phyloP scores from a whole-genome alignment of 1,140 invertebrate genomes.

The Sycobia sp. region DNA sequence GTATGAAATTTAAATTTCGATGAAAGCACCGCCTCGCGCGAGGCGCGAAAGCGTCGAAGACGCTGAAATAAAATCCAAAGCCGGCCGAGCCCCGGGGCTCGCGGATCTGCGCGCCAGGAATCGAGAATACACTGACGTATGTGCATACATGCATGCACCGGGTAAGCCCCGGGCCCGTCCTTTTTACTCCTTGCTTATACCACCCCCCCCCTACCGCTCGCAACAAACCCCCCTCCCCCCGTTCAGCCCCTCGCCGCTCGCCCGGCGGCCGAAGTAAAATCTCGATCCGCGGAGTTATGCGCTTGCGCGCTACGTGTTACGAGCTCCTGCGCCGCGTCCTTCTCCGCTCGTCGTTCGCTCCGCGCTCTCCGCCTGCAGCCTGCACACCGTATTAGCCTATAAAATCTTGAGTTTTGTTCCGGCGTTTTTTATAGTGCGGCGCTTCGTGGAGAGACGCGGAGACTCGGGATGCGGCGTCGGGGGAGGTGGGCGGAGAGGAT shows the following conservation, averaged over 20 bases:
- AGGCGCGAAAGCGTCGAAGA: constrained; percentile 23
- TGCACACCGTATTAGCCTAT: constrained; percentile 48
- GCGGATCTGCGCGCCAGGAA: too few species aligned
- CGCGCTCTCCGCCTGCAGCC: neutral
- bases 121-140: too few species aligned
- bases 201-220: too few species aligned
- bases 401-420: constrained; percentile 52
- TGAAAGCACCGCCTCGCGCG: constrained; percentile 31
- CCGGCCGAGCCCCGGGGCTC: constrained; percentile 12
- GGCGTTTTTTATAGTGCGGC: constrained; percentile 36
- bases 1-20: constrained; percentile 44
- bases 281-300: constrained; percentile 43
- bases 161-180: neutral
- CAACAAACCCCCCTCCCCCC: neutral
- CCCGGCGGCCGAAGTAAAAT: constrained; percentile 43
- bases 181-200: neutral
- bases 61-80: constrained; percentile 42
- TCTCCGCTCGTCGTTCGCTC: constrained; percentile 22
- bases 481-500: neutral
- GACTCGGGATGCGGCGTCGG: too few species aligned
- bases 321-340: constrained; percentile 7
- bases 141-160: constrained; percentile 32
- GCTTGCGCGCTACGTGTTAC: neutral
- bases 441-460: neutral
- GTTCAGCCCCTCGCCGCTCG: constrained; percentile 2